Percentiles rank a stretch among this genome's conserved stretches.
Conservation (phyloP, 1,140 invertebrate species). For the Notospermus geniculatus region DNA sequence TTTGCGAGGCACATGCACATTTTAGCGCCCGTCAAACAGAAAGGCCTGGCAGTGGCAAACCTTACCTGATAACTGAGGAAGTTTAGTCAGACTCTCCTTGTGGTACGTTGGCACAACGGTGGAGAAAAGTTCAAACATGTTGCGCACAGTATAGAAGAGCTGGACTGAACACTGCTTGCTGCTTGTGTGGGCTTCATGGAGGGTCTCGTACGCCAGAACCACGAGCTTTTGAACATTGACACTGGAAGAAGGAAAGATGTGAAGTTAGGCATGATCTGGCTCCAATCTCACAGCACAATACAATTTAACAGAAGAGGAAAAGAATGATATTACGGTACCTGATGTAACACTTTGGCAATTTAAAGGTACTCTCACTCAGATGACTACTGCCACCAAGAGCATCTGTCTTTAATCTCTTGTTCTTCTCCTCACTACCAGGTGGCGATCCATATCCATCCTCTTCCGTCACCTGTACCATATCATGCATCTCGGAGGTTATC, state of each 20-base stretch:
- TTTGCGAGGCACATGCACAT: no score
- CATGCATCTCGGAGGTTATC: slow-evolving; percentile 79
- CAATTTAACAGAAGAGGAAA: no score
- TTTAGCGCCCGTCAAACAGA: no score
- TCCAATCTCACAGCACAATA: no score
- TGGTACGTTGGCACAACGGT: slow-evolving; percentile 75
- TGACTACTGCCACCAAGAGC: not conserved
- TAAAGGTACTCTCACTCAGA: slow-evolving; percentile 44
- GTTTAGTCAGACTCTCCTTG: slow-evolving; percentile 71
- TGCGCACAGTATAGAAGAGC: slow-evolving; percentile 69
- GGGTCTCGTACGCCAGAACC: slow-evolving; percentile 68
- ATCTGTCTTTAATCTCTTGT: slow-evolving; percentile 14
- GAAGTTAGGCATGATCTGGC: no score
- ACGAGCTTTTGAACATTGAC: slow-evolving; percentile 62
- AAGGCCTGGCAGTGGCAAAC: no score
- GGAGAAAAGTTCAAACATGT: slow-evolving; percentile 77
- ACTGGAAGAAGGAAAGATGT: slow-evolving; percentile 38
- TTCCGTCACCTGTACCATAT: slow-evolving; percentile 64
- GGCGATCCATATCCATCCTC: slow-evolving; percentile 34
- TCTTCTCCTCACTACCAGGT: slow-evolving; percentile 28
- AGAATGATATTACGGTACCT: no score
- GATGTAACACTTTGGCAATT: slow-evolving; percentile 63
- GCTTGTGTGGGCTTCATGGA: slow-evolving; percentile 70
- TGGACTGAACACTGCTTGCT: slow-evolving; percentile 60
- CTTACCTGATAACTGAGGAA: slow-evolving; percentile 80